Percentiles rank a stretch among this genome's conserved stretches.
These are phyloP conservation scores for Candidula unifasciata DNA, from an alignment of 2,888 invertebrate genomes.

Conservation along the genomic window DNA sequence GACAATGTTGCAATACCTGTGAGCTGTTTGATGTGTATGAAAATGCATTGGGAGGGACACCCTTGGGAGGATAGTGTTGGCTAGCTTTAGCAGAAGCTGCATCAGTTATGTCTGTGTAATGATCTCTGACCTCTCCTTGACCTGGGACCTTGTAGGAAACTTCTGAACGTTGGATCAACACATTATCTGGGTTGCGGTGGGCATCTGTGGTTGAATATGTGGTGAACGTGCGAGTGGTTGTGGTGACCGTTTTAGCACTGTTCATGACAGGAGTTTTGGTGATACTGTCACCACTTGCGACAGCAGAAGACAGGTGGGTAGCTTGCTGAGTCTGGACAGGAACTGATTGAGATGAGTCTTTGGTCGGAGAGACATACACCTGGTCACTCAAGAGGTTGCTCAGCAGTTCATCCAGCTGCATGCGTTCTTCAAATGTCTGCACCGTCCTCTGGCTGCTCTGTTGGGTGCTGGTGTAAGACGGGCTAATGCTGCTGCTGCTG, in stretches of 20 bases:
- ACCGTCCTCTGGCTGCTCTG: constrained; percentile 55
- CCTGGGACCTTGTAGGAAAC: constrained; percentile 70
- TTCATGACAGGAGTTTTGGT: constrained; percentile 59
- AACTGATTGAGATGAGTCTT: constrained; percentile 53
- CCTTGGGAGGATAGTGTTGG: constrained; percentile 39
- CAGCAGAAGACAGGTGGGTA: constrained; percentile 29
- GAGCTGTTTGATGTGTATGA: constrained; percentile 66
- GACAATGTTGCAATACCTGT: neutral
- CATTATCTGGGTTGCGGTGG: constrained; percentile 64
- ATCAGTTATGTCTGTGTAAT: constrained; percentile 59
- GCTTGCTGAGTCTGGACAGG: constrained; percentile 39
- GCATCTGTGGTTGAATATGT: constrained; percentile 62
- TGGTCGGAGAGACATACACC: constrained; percentile 59
- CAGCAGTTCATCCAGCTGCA: constrained; percentile 76
- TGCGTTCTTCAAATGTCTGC: constrained; percentile 69
- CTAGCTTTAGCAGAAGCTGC: constrained; percentile 14
- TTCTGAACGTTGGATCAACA: constrained; percentile 68
- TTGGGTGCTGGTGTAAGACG: neutral
- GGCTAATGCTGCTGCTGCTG: constrained; percentile 18
- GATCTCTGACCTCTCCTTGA: constrained; percentile 64
- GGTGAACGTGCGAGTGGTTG: constrained; percentile 66
- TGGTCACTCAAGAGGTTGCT: constrained; percentile 75
- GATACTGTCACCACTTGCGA: neutral
- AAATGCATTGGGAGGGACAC: constrained; percentile 67
- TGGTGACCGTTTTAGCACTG: constrained; percentile 58